phyloP scores from a whole-genome alignment of 2,888 invertebrate species.

The Oscheius myriophilus region DNA sequence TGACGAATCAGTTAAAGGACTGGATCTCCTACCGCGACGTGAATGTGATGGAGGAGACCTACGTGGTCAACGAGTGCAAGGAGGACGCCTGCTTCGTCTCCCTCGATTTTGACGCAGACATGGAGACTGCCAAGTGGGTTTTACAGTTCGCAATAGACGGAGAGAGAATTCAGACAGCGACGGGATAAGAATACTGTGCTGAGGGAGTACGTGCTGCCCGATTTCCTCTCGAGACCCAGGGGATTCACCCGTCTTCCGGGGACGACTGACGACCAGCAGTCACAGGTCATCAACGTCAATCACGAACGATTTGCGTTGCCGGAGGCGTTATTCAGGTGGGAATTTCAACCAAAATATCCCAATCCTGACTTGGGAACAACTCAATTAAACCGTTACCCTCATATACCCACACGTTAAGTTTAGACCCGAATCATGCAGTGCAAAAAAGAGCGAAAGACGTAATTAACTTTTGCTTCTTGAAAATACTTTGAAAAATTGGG shows the following conservation, averaged over 20 bases:
- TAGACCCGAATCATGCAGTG: too few relatives aligned
- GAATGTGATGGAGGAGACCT: slow-evolving; percentile 81
- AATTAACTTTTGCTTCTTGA: too few relatives aligned
- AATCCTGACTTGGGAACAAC: too few relatives aligned
- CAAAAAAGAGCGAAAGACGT: too few relatives aligned
- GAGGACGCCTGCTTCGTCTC: slow-evolving; percentile 96
- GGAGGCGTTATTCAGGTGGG: slow-evolving; percentile 82
- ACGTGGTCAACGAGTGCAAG: slow-evolving; percentile 83
- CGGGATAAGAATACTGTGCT: slow-evolving; percentile 78
- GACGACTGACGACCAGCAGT: background rate
- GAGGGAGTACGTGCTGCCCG: slow-evolving; percentile 91
- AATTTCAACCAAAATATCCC: too few relatives aligned
- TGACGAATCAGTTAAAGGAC: slow-evolving; percentile 97
- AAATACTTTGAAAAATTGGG: too few relatives aligned
- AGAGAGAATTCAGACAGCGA: slow-evolving; percentile 64
- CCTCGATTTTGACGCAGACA: slow-evolving; percentile 83
- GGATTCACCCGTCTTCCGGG: slow-evolving; percentile 39
- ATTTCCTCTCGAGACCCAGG: slow-evolving; percentile 79
- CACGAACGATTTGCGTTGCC: slow-evolving; percentile 94
- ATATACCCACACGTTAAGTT: too few relatives aligned
- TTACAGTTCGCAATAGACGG: too few relatives aligned
- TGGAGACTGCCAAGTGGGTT: slow-evolving; percentile 74
- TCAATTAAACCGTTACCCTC: too few relatives aligned
- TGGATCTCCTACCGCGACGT: slow-evolving; percentile 86
- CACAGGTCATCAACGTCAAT: slow-evolving; percentile 80